Percentiles rank a stretch among this genome's conserved stretches.
These are phyloP conservation scores for Spodoptera litura DNA, from an alignment of 1,140 invertebrate genomes.

Conservation along the genomic window DNA sequence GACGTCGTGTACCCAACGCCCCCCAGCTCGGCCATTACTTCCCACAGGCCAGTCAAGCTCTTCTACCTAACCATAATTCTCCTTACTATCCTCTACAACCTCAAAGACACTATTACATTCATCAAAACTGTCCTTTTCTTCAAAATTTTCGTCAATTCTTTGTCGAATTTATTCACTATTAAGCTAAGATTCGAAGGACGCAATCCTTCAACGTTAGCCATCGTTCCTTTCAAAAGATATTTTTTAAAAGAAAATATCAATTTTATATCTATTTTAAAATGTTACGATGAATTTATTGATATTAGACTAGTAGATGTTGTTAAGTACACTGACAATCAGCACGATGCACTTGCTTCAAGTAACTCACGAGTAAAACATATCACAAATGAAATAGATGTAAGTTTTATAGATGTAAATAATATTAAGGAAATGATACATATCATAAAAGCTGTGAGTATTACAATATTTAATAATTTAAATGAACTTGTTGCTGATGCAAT, in stretches of 20 bases:
- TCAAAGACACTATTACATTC: conserved; percentile 56
- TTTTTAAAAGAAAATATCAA: conserved; percentile 69
- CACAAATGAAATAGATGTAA: conserved; percentile 70
- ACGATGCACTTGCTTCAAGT: conserved; percentile 81
- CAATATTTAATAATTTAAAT: conserved; percentile 84
- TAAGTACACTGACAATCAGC: conserved; percentile 69
- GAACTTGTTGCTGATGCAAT: conserved; percentile 81
- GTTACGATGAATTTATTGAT: conserved; percentile 79
- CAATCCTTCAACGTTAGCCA: conserved; percentile 56
- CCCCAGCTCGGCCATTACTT: conserved; percentile 69
- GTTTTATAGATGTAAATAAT: conserved; percentile 77
- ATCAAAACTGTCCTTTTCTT: conserved; percentile 49
- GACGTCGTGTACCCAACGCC: conserved; percentile 89
- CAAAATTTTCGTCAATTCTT: conserved; percentile 72
- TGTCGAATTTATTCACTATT: conserved; percentile 76
- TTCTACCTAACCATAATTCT: conserved; percentile 71
- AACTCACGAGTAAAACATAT: conserved; percentile 72
- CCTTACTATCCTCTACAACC: conserved; percentile 69
- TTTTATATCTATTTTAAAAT: conserved; percentile 80
- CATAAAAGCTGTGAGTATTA: conserved; percentile 84
- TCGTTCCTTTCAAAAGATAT: conserved; percentile 76
- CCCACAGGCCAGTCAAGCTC: conserved; percentile 59
- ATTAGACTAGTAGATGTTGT: conserved; percentile 70
- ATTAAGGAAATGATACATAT: conserved; percentile 82
- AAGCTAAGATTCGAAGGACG: conserved; percentile 32